Evolutionary conservation across 2,888 invertebrate genomes (phyloP), one percentile per base, ranked within the genome.

Genomic region (Scaptomyza tumidula): DNA sequence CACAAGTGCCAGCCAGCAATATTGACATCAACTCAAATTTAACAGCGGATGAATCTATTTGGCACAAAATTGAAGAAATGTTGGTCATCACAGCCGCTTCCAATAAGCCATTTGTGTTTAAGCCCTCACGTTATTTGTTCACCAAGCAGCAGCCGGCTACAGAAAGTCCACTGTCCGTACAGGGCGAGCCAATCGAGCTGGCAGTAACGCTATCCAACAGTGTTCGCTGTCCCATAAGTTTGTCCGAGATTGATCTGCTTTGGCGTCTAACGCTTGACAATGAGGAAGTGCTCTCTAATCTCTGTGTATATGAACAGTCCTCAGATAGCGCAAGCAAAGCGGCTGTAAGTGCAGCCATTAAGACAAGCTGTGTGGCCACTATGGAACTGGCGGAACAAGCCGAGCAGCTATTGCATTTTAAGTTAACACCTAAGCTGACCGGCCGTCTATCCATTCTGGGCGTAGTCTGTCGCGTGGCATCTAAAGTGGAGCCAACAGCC

Each of bases 141-240:
- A 95, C 95, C 0, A 93, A 94, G 73, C 93, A 93, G 61, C 95
- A 95, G 61, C 95, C 96, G 71, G 95, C 95, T 76, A 93, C 92
- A 49, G 92, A 93, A 52, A 94, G 94, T 85, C 96, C 97, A 2
- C 92, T 95, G 24, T 95, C 95, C 10, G 95, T 97, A 50, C 94
- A 96, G 79, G 95, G 95, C 90, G 98, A 98, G 91, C 96, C 96
- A 0, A 95, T 98, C 57, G 95, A 95, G 91, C 93, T 98, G 57
- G 95, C 95, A 43, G 90, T 92, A 10, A 84, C 86, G 6, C 71
- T 92, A 3, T 86, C 89, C 1, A 92, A 92, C 61, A 90, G 91
- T 11, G 93, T 98, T 29, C 94, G 95, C 56, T 93, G 98, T 71
- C 93, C 94, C 24, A 90, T 92, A 14, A 82, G 83, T 0, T 88